Conservation (phyloP, 2,888 invertebrate genomes). For the Megaustenia siamemsis region DNA sequence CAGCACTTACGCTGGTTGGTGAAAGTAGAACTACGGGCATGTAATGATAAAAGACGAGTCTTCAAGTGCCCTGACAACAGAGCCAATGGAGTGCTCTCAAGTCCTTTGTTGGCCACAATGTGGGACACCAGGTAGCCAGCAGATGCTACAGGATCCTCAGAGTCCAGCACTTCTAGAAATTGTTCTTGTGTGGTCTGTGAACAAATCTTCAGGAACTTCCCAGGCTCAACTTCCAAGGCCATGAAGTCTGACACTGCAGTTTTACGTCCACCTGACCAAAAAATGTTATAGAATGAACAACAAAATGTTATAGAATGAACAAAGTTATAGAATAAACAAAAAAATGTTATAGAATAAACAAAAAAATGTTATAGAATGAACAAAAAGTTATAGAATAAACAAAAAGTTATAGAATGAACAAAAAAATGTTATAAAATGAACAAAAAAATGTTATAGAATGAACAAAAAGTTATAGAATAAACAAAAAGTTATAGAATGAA, state of each 20-base stretch:
- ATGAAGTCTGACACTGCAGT: constrained; percentile 71
- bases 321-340: too few species aligned
- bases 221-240: constrained; percentile 74
- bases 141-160: constrained; percentile 61
- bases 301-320: too few species aligned
- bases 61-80: constrained; percentile 75
- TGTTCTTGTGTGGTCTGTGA: constrained; percentile 68
- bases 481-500: too few species aligned
- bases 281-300: too few species aligned
- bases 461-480: too few species aligned
- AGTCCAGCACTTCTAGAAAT: constrained; percentile 64
- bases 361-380: too few species aligned
- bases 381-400: too few species aligned
- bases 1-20: constrained; percentile 59
- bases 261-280: constrained; percentile 65
- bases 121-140: constrained; percentile 77
- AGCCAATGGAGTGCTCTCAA: constrained; percentile 72
- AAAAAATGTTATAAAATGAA: too few species aligned
- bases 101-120: constrained; percentile 72
- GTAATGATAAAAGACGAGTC: constrained; percentile 69
- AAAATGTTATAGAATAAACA: too few species aligned
- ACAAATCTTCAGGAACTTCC: constrained; percentile 72
- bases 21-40: constrained; percentile 60
- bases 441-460: too few species aligned
- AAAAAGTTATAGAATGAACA: too few species aligned